Conservation (phyloP, 1,140 invertebrate genomes). For the Acromyrmex echinatior region DNA sequence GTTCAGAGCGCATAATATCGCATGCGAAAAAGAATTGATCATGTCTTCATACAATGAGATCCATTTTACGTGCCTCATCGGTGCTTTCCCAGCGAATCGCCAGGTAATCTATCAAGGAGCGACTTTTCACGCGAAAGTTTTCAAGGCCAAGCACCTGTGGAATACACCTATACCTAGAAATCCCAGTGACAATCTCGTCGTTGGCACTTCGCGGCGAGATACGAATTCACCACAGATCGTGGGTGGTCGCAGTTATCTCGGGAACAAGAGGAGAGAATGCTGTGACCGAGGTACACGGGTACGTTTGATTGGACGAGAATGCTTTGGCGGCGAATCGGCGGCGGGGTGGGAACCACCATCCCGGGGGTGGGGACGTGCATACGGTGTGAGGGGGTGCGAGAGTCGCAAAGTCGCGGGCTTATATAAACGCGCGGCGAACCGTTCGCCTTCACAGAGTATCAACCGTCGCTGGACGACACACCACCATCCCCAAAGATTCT, state of each 20-base stretch:
- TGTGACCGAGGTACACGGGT: conserved; percentile 65
- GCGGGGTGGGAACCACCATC: conserved; percentile 41
- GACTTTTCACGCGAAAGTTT: conserved; percentile 5
- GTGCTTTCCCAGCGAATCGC: not conserved
- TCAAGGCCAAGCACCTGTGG: conserved; percentile 54
- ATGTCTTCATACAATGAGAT: not conserved
- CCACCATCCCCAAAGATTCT: conserved; percentile 10
- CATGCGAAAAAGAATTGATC: conserved; percentile 6
- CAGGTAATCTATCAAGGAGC: conserved; percentile 28
- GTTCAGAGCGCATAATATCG: not conserved
- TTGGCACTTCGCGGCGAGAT: conserved; percentile 2
- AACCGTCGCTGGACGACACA: conserved; percentile 57
- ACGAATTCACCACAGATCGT: conserved; percentile 31
- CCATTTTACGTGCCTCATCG: conserved; percentile 13
- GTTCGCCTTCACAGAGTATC: conserved; percentile 70
- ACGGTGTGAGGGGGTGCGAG: conserved; percentile 58
- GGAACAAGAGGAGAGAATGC: conserved; percentile 41
- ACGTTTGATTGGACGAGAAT: conserved; percentile 73
- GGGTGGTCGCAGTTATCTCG: conserved; percentile 32
- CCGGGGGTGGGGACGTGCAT: conserved; percentile 66
- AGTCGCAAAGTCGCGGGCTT: conserved; percentile 74
- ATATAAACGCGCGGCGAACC: conserved; percentile 76
- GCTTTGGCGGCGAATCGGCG: conserved; percentile 49
- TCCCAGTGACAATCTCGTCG: not conserved
- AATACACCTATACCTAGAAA: conserved; percentile 35